Percentiles rank a stretch among this genome's conserved stretches.
These are phyloP conservation scores for Rhinoptilus africanus DNA, from an alignment of 2,113 vertebrate genomes.

Conservation along the genomic window DNA sequence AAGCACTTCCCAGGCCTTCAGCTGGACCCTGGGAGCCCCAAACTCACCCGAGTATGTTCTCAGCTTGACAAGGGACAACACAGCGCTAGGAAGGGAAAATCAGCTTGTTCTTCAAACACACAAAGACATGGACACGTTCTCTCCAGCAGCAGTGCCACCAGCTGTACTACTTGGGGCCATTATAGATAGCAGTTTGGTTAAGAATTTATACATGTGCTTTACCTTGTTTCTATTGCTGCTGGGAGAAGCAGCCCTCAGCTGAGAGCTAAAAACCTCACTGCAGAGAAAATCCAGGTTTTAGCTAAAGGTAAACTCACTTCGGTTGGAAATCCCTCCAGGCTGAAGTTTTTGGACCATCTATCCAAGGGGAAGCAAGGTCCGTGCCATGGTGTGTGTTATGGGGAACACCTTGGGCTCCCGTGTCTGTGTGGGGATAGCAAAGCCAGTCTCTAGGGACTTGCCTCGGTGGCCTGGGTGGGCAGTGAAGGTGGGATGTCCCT, in stretches of 20 bases:
- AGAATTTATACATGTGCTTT: not conserved
- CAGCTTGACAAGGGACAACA: not conserved
- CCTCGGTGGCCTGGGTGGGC: not conserved
- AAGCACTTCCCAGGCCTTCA: not conserved
- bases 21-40: not conserved
- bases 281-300: not conserved
- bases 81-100: not conserved
- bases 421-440: fast-evolving
- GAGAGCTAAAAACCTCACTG: not conserved
- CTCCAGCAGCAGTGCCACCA: not conserved
- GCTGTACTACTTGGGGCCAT: not conserved
- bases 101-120: not conserved
- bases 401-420: not conserved
- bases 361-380: fast-evolving
- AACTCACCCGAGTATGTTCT: fast-evolving
- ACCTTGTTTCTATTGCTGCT: not conserved
- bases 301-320: not conserved
- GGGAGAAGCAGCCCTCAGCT: not conserved
- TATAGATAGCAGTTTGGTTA: not conserved
- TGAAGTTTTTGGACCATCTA: not conserved
- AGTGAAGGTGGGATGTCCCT: not conserved
- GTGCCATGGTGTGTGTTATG: fast-evolving
- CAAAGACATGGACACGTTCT: fast-evolving
- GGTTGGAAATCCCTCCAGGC: not conserved
- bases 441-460: not conserved